Percentiles rank a stretch among this genome's conserved stretches.
phyloP scores from a whole-genome alignment of 2,888 invertebrate species.

The Petrolisthes manimaculis region DNA sequence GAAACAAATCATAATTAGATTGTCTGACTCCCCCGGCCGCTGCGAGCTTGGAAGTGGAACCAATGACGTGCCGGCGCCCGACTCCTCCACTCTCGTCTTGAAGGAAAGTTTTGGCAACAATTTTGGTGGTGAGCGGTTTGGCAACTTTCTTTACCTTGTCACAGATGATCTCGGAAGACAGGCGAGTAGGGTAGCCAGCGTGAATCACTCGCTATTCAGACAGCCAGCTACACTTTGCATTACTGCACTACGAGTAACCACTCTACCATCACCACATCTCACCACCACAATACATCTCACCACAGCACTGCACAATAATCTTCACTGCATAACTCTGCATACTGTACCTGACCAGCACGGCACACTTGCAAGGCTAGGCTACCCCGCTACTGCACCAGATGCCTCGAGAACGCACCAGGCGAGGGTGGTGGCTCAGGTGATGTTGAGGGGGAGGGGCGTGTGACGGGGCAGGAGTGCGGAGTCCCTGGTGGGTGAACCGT shows the following conservation, averaged over 20 bases:
- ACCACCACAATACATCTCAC: neutral
- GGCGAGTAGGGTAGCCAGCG: slow-evolving; percentile 34
- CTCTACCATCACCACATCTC: neutral
- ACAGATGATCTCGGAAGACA: slow-evolving; percentile 55
- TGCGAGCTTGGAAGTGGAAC: slow-evolving; percentile 35
- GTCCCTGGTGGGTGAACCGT: slow-evolving; percentile 57
- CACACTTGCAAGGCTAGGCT: neutral
- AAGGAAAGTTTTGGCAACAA: slow-evolving; percentile 47
- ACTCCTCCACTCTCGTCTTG: slow-evolving; percentile 18
- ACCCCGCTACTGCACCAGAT: neutral
- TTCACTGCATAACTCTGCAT: neutral
- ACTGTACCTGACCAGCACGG: neutral
- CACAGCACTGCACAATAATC: neutral
- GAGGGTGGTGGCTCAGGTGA: slow-evolving; percentile 47
- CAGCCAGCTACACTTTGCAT: neutral
- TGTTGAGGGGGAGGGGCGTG: slow-evolving; percentile 54
- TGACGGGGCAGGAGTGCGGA: slow-evolving; percentile 44
- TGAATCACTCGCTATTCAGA: neutral
- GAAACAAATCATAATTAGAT: slow-evolving; percentile 49
- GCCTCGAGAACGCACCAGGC: neutral
- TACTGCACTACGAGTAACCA: neutral
- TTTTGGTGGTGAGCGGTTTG: slow-evolving; percentile 45
- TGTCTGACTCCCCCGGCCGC: slow-evolving; percentile 47
- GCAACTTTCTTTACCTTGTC: slow-evolving; percentile 28
- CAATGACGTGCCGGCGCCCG: slow-evolving; percentile 24